Evolutionary conservation across 1,140 invertebrate species (phyloP).

Genomic region (Hypothenemus hampei): DNA sequence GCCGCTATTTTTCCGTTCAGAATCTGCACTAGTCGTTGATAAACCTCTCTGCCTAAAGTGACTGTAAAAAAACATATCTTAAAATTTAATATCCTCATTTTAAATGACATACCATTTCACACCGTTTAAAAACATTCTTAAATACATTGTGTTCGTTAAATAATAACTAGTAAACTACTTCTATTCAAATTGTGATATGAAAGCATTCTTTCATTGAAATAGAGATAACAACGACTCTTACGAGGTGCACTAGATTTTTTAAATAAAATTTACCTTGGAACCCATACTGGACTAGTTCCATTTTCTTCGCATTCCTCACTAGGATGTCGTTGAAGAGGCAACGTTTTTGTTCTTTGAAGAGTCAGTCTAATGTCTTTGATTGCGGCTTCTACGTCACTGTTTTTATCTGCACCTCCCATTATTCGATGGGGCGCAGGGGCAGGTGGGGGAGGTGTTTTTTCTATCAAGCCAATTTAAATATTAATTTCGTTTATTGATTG

Average conservation of each 20-base stretch:
- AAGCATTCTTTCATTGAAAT: not conserved
- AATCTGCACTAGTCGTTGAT: conserved; percentile 44
- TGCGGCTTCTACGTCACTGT: conserved; percentile 63
- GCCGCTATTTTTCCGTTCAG: conserved; percentile 45
- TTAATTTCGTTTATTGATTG: not conserved
- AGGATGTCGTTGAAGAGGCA: conserved; percentile 52
- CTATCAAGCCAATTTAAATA: conserved; percentile 19
- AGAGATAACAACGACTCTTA: not conserved
- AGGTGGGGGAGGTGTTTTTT: conserved; percentile 60
- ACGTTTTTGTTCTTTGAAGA: conserved; percentile 67
- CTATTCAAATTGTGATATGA: too few species aligned
- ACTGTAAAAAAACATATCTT: conserved; percentile 18
- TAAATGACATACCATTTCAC: too few species aligned
- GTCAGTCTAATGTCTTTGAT: conserved; percentile 77
- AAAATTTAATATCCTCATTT: not conserved
- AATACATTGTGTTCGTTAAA: too few species aligned
- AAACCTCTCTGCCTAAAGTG: conserved; percentile 45
- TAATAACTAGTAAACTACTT: too few species aligned
- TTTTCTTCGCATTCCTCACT: conserved; percentile 41
- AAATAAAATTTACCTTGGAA: conserved; percentile 63
- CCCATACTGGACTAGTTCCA: conserved; percentile 57
- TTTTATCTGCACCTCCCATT: conserved; percentile 41
- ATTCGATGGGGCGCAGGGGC: conserved; percentile 59
- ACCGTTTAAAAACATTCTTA: too few species aligned
- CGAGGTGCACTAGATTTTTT: too few species aligned